Base-by-base conservation (phyloP, 2,113 vertebrate genomes). In the Lophura nycthemera region DNA sequence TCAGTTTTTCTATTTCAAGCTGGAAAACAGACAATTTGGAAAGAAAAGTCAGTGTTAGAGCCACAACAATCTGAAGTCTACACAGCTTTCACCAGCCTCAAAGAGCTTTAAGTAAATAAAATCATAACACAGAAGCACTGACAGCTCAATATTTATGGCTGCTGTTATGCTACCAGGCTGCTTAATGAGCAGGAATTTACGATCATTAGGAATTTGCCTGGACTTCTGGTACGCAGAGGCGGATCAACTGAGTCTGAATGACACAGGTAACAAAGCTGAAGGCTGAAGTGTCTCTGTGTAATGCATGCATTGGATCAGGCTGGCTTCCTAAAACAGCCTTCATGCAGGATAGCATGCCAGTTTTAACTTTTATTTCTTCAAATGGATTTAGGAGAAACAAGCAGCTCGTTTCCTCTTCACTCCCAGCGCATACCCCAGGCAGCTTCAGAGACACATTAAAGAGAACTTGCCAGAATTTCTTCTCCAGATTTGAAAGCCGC, bases 1-100 rank as follows among this genome's bases (percentile, higher is more conserved):
- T 99, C 97, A 99, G 95, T 89, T 98, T 99, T 85, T 99, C 98
- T 96, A 99, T 98, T 98, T 99, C 99, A 97, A 98, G 91, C 99
- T 99, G 97, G 22, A 65, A 97, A 94, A 86, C 7, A 5, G 65
- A 95, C 40, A 94, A 79, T 75, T 84, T 47, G 61, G 82, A 84
- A 82, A 84, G 38, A 24, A 63, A 24, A 63, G 20, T 88, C 69
- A 95, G 34, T 43, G 83, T 32, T 71, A 22, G 56, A 63, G 32
- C 4, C 56, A 11, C 12, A 87, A 47, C 34, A 43, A 83, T 18
- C 10, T 54, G 43, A 73, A 73, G 5, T 30, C 15, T 74, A 56
- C 24, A 74, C 17, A 87, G 27, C 29, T 85, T 85, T 64, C 17
- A 38, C 10, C 13, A 77, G 42, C 16, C 42, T 56, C 69, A 86